A percentile compares a stretch with the other conserved stretches of the same genome.
phyloP scores from a whole-genome alignment of 2,888 invertebrate species.

The Notocelia uddmanniana region DNA sequence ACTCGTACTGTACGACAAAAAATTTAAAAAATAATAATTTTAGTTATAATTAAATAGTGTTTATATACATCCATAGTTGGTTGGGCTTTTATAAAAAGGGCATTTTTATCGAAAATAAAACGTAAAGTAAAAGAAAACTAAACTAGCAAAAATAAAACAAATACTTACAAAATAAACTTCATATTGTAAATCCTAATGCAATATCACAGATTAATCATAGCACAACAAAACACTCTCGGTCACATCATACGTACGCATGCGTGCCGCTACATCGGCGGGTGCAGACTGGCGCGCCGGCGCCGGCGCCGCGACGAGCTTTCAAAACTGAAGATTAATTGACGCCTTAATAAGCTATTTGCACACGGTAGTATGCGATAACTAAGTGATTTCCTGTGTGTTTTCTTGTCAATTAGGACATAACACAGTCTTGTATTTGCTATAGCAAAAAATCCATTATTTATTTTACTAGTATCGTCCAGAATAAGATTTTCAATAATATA shows the following conservation, averaged over 20 bases:
- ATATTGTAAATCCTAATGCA: conserved; percentile 50
- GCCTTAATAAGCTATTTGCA: conserved; percentile 37
- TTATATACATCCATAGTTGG: too few species aligned
- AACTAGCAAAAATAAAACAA: background rate
- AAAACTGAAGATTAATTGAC: conserved; percentile 42
- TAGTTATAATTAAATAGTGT: too few species aligned
- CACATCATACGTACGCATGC: conserved; percentile 48
- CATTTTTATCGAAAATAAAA: background rate
- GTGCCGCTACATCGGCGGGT: conserved; percentile 16
- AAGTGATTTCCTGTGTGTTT: conserved; percentile 6
- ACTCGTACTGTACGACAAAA: too few species aligned
- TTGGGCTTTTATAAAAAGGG: too few species aligned
- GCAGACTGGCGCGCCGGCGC: conserved; percentile 30
- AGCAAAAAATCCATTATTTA: background rate
- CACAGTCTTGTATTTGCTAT: background rate
- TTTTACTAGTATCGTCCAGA: too few species aligned
- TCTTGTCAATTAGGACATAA: background rate
- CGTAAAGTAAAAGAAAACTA: background rate
- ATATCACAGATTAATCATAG: conserved; percentile 50
- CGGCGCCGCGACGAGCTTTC: conserved; percentile 34
- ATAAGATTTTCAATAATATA: too few species aligned
- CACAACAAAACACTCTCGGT: conserved; percentile 50
- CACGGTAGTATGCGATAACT: conserved; percentile 14
- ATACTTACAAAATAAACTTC: conserved; percentile 54
- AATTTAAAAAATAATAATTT: too few species aligned